A percentile compares a stretch with the other conserved stretches of the same genome.
Evolutionary conservation across 2,113 vertebrate species (phyloP).

Genomic region (Clupea harengus): DNA sequence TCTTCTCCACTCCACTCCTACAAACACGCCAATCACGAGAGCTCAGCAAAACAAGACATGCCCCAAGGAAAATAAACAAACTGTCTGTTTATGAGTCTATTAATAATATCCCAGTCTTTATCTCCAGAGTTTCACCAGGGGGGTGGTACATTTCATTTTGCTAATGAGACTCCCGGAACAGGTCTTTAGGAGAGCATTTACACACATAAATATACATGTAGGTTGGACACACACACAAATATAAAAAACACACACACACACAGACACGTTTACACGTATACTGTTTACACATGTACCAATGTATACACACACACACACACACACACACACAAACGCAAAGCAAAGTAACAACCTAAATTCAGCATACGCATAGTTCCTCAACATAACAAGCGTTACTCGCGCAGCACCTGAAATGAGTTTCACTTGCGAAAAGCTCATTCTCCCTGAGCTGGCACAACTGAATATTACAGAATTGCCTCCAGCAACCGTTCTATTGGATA

Average conservation of each 20-base stretch:
- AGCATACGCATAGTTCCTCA: neutral
- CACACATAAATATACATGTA: neutral
- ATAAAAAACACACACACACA: neutral
- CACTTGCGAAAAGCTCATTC: neutral
- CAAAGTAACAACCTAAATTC: neutral
- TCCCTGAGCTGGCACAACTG: neutral
- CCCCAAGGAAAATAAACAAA: neutral
- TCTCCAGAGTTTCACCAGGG: neutral
- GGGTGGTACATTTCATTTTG: neutral
- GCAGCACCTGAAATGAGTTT: neutral
- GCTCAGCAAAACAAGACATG: neutral
- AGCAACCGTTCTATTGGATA: neutral
- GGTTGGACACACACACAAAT: too few species aligned
- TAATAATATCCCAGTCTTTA: neutral
- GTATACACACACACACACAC: neutral
- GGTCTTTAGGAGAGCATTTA: neutral
- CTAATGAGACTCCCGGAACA: neutral
- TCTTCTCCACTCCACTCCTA: neutral
- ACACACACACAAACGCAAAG: neutral
- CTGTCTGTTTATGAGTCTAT: conserved; percentile 5
- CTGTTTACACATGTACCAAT: neutral
- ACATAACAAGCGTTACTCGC: neutral
- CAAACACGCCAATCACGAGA: neutral
- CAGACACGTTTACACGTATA: neutral
- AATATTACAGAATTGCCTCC: neutral